phyloP scores from a whole-genome alignment of 2,113 vertebrate species.

The Gymnobelideus leadbeateri region DNA sequence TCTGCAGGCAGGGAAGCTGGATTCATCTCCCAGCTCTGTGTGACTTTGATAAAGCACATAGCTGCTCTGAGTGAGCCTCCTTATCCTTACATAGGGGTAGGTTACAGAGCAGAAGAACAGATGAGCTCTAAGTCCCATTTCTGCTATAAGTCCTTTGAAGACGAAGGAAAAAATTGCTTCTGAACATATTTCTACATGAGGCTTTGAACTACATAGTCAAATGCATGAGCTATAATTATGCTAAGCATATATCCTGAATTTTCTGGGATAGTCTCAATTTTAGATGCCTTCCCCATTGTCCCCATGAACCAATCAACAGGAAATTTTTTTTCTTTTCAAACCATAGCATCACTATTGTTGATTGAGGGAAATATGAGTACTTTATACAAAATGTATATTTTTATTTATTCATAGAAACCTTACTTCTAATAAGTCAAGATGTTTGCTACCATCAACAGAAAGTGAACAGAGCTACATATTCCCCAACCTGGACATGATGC shows the following conservation, averaged over 20 bases:
- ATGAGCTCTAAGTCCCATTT: background rate
- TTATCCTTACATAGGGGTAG: background rate
- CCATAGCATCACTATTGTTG: background rate
- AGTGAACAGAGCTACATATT: background rate
- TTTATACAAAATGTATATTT: background rate
- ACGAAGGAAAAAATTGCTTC: background rate
- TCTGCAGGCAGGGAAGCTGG: background rate
- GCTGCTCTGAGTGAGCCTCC: background rate
- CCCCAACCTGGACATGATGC: background rate
- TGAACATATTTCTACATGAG: background rate
- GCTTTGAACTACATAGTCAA: background rate
- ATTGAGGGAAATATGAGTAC: background rate
- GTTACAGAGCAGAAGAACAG: background rate
- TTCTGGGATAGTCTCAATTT: background rate
- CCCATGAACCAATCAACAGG: background rate
- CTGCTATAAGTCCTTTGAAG: background rate
- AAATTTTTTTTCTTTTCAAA: background rate
- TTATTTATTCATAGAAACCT: background rate
- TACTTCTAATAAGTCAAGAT: background rate
- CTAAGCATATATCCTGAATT: background rate
- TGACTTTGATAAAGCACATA: constrained; percentile 3
- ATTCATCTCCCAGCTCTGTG: background rate
- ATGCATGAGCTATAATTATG: background rate
- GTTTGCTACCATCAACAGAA: background rate
- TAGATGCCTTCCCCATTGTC: background rate